Base-by-base conservation (phyloP, 2,888 invertebrate species). In the Drosophila neotestacea region DNA sequence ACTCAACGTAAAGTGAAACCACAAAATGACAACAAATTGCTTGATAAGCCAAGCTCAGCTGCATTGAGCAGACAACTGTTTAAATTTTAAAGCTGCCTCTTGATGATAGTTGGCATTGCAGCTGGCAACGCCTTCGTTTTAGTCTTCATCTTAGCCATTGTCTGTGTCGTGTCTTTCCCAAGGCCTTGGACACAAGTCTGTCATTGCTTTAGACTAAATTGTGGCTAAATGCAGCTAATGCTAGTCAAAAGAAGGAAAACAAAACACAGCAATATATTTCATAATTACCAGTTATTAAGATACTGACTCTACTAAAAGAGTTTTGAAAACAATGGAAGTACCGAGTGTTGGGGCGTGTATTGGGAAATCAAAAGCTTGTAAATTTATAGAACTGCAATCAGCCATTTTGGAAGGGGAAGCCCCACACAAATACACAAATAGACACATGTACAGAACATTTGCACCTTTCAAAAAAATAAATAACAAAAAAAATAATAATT, bases 231-330 rank as follows among this genome's bases (percentile, higher is more conserved):
- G 88, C 84, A 87, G 83, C 56, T 70, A 67, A 74, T 68, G 68
- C 59, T 36, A 58, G 44, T 58, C 68, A 47, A 0, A 38, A n/a
- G 36, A 22, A n/a, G 51, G 1, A 61, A 42, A 59, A 56, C 4
- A 30, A 55, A 60, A 48, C 61, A 66, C 62, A 65, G 69, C 61
- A 54, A 58, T 64, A 65, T 56, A 41, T 64, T 79, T 70, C 70
- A 82, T 85, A 79, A 87, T 84, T 82, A 68, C 70, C 62, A 72
- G 70, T 66, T 82, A 82, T 82, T 85, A 85, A 70, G 22, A 22
- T 22, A 22, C 22, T 22, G 22, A 22, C 22, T 22, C 22, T 22
- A 22, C 22, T 22, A 3, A 22, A 22, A 22, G 73, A 48, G 10
- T 34, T 7, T 56, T 50, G 48, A 63, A 63, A 46, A 73, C 79